Base-by-base conservation (phyloP, 2,888 invertebrate genomes). In the Halocaridina rubra region DNA sequence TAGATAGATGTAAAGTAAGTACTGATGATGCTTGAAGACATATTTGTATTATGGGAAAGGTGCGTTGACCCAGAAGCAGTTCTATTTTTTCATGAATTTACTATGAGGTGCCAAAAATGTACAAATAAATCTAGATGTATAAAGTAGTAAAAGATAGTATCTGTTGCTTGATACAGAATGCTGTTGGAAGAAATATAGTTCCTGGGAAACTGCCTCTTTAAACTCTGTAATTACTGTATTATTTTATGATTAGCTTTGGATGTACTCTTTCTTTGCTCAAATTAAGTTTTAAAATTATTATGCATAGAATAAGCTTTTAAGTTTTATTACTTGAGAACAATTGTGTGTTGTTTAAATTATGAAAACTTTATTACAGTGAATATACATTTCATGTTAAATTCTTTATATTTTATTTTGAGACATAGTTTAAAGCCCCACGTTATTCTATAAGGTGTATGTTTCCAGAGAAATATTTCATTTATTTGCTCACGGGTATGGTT, bases 101-200 rank as follows among this genome's bases (percentile, higher is more conserved):
- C 32, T 61, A 46, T 78, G 78, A 84, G 78, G 82, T 84, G 82
- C 82, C 82, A 84, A 84, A 69, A 77, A 84, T 84, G 82, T 84
- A 84, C 82, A 84, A 84, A 84, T 77, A 53, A 27, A 84, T 61
- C 71, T 57, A 67, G 77, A 72, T 77, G 72, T 71, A 67, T 53
- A 72, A 72, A 57, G 72, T 72, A n/a, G n/a, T n/a, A n/a, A n/a
- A n/a, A n/a, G n/a, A n/a, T 80, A 72, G 71, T 57, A 59, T 19
- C 61, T 64, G 61, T 61, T 33, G 27, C 32, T 77, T 67, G 67
- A 57, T 82, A 33, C 22, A 39, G 53, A 53, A 19, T 53, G 19
- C 46, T 72, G n/a, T 71, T 71, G 16, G 39, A 39, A 39, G 57
- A 59, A 71, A 57, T 76, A 82, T 77, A 82, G 81, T 84, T 84